Conservation (phyloP, 2,797 vertebrate genomes). For the Loris lydekkerianus region DNA sequence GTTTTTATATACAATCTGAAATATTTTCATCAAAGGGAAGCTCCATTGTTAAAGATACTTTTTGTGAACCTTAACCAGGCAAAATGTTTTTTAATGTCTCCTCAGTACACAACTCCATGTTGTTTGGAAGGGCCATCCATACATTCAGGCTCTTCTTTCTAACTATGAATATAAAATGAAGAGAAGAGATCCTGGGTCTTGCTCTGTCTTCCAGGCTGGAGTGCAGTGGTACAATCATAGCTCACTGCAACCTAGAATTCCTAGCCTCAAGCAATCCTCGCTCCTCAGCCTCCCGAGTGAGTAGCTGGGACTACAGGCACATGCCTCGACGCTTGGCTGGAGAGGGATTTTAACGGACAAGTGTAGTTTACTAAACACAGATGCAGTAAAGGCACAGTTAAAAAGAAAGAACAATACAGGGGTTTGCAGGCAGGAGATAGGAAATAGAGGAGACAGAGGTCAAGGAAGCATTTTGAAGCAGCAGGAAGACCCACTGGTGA, state of each 20-base stretch:
- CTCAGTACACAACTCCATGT: neutral
- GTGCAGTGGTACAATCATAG: neutral
- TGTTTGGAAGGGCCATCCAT: neutral
- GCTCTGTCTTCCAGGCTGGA: neutral
- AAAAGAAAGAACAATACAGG: slow-evolving; percentile 51
- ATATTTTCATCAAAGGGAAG: neutral
- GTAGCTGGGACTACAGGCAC: neutral
- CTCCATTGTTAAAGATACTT: neutral
- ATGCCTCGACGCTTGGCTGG: neutral
- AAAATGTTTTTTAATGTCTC: neutral
- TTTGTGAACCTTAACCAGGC: neutral
- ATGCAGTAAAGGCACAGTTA: neutral
- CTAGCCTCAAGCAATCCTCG: neutral
- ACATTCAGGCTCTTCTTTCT: neutral
- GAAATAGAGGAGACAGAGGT: neutral
- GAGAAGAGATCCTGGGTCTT: slow-evolving; percentile 20
- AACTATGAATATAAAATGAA: neutral
- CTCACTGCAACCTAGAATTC: neutral
- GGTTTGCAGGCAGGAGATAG: neutral
- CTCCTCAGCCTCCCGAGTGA: neutral
- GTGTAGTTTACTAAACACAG: neutral
- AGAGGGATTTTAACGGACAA: slow-evolving; percentile 15
- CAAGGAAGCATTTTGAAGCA: neutral
- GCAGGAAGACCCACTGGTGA: neutral
- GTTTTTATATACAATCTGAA: too few relatives aligned